Evolutionary conservation across 2,797 vertebrate genomes (phyloP).

Genomic region (Sphenopsis melanotis): DNA sequence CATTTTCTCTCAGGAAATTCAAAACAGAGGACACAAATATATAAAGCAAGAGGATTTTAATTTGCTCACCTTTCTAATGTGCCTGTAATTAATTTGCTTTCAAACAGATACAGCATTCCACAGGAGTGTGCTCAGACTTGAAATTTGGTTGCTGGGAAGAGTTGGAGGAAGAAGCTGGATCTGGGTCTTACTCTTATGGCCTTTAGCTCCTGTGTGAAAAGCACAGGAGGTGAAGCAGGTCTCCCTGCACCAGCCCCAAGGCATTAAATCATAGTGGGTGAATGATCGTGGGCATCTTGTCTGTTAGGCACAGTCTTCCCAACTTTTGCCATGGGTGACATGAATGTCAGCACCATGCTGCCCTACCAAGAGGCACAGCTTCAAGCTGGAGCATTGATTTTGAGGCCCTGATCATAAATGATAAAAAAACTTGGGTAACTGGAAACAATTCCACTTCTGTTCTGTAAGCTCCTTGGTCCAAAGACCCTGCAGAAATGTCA

Average conservation of each 20-base stretch:
- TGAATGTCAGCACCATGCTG: not conserved
- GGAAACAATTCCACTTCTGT: not conserved
- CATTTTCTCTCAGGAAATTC: not conserved
- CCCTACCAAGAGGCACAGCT: not conserved
- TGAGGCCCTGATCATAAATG: not conserved
- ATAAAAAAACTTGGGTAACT: not conserved
- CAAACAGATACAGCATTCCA: not conserved
- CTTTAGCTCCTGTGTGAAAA: not conserved
- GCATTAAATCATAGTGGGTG: not conserved
- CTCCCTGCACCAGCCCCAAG: not conserved
- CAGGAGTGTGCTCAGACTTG: not conserved
- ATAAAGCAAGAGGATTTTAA: not conserved
- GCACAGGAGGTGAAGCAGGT: accelerated
- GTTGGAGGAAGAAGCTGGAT: not conserved
- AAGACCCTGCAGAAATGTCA: not conserved
- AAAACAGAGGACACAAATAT: not conserved
- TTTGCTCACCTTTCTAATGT: not conserved
- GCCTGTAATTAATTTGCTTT: not conserved
- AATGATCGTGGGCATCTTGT: not conserved
- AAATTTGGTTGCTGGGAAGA: not conserved
- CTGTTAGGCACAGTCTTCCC: not conserved
- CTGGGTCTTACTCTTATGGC: not conserved
- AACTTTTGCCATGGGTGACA: accelerated
- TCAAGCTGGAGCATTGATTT: not conserved
- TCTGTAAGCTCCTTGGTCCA: not conserved